Evolutionary conservation across 1,140 invertebrate species (phyloP).

Genomic region (Plectrocnemia conspersa): DNA sequence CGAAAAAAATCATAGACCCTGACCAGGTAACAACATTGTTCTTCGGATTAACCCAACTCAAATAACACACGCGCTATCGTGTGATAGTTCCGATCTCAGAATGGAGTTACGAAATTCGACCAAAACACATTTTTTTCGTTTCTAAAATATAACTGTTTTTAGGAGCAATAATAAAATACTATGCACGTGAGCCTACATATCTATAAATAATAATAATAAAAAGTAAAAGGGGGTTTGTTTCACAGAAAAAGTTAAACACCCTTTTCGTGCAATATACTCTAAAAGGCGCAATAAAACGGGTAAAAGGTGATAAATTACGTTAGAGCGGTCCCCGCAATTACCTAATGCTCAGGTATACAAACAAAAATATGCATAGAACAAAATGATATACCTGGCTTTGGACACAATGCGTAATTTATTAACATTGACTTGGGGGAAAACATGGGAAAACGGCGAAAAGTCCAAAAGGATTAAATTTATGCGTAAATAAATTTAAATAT

Average conservation of each 20-base stretch:
- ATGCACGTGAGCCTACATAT: too few relatives aligned
- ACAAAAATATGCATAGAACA: slow-evolving; percentile 4
- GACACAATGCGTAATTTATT: slow-evolving; percentile 20
- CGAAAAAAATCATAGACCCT: slow-evolving; percentile 15
- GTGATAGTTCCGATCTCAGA: slow-evolving; percentile 13
- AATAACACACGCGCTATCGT: background rate
- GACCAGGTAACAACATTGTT: slow-evolving; percentile 31
- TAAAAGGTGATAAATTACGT: background rate
- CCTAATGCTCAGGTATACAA: slow-evolving; percentile 2
- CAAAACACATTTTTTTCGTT: background rate
- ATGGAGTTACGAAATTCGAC: too few relatives aligned
- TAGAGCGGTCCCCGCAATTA: slow-evolving; percentile 10
- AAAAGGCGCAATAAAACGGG: too few relatives aligned
- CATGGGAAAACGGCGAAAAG: background rate
- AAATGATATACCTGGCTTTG: slow-evolving; percentile 14
- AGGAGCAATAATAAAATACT: too few relatives aligned
- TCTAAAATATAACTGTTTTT: background rate
- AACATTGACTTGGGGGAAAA: background rate
- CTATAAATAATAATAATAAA: too few relatives aligned
- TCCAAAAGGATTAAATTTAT: too few relatives aligned
- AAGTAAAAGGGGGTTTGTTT: too few relatives aligned
- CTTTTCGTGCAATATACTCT: too few relatives aligned
- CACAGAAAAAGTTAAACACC: too few relatives aligned
- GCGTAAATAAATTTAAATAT: too few relatives aligned
- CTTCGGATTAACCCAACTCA: slow-evolving; percentile 22